A percentile compares a stretch with the other conserved stretches of the same genome.
These are phyloP conservation scores for Agrochola lota DNA, from an alignment of 2,888 invertebrate genomes.

Conservation along the genomic window DNA sequence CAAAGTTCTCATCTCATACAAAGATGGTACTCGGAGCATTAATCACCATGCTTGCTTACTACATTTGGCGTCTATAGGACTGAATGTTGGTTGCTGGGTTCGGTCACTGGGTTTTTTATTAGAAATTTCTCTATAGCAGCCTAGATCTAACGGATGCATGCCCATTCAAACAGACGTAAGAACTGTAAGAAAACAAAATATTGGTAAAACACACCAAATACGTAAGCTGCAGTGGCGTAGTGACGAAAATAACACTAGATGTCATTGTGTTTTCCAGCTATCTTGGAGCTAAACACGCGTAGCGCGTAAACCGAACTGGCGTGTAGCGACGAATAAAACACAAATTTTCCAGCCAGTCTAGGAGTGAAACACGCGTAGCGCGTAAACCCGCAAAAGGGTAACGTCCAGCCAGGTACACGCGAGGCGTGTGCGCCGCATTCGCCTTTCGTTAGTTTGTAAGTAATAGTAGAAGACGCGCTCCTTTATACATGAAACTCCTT, in stretches of 20 bases:
- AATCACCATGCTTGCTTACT: not conserved
- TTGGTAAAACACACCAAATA: too few relatives aligned
- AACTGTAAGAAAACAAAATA: not conserved
- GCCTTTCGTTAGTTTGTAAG: not conserved
- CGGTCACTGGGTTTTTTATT: not conserved
- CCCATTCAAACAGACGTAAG: not conserved
- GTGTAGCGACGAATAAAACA: not conserved
- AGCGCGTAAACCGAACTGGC: not conserved
- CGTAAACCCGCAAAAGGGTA: not conserved
- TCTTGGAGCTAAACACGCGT: not conserved
- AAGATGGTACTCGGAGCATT: not conserved
- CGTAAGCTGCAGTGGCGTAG: not conserved
- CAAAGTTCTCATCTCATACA: not conserved
- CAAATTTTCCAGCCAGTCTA: not conserved
- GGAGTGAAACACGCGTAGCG: not conserved
- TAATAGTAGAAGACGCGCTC: not conserved
- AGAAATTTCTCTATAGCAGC: not conserved
- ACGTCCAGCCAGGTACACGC: too few relatives aligned
- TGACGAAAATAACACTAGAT: not conserved
- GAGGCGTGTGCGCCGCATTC: not conserved
- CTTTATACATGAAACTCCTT: not conserved
- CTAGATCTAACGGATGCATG: not conserved
- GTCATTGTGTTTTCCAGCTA: not conserved
- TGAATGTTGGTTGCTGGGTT: not conserved
- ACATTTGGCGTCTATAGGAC: not conserved